Conservation (phyloP, 1,140 invertebrate genomes). For the Stegodyphus dumicola region DNA sequence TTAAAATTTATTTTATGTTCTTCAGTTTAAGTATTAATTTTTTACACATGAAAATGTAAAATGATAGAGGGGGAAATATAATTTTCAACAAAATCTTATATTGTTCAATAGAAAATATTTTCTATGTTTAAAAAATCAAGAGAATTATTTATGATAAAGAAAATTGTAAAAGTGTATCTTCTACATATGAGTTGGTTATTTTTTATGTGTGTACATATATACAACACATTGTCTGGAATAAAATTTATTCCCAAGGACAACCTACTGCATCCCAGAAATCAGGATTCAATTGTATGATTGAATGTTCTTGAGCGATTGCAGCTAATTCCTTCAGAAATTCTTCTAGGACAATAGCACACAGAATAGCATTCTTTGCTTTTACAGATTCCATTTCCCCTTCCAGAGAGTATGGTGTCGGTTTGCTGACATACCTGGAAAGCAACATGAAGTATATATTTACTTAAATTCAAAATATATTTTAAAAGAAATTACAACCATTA, state of each 20-base stretch:
- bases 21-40: too few species aligned
- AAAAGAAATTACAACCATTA: too few species aligned
- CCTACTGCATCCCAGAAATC: constrained; percentile 55
- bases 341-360: constrained; percentile 88
- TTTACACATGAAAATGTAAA: too few species aligned
- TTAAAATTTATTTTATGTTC: too few species aligned
- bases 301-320: constrained; percentile 89
- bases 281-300: constrained; percentile 64
- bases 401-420: constrained; percentile 49
- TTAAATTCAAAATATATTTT: not conserved
- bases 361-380: constrained; percentile 74
- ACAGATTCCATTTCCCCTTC: constrained; percentile 67
- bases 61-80: too few species aligned
- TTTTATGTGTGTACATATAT: not conserved
- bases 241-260: constrained; percentile 36
- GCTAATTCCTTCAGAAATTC: constrained; percentile 95
- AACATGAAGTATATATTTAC: not conserved
- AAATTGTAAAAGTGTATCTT: constrained; percentile 16
- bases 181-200: not conserved
- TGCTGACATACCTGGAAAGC: constrained; percentile 53
- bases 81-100: too few species aligned
- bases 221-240: not conserved
- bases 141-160: not conserved
- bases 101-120: too few species aligned
- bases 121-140: too few species aligned